phyloP scores from a whole-genome alignment of 2,113 vertebrate species.

The Pleuronectes platessa region DNA sequence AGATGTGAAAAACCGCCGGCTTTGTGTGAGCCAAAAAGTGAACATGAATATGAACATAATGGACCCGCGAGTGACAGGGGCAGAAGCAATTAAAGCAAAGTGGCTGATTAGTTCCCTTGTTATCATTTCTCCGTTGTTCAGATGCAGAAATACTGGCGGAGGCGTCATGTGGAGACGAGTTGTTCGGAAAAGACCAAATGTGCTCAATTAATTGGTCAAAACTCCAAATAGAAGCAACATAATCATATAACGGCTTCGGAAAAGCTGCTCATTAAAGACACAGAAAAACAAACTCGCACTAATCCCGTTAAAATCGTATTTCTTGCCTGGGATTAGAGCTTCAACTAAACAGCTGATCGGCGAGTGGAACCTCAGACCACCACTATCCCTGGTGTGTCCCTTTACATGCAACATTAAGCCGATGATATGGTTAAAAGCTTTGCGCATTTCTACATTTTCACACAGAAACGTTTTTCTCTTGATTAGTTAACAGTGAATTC shows the following conservation, averaged over 20 bases:
- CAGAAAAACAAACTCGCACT: neutral
- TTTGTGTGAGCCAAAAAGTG: slow-evolving; percentile 49
- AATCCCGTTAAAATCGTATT: neutral
- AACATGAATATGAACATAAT: slow-evolving; percentile 46
- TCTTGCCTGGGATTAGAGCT: neutral
- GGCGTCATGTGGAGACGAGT: neutral
- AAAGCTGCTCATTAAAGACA: neutral
- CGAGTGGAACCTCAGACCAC: too few species aligned
- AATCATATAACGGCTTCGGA: slow-evolving; percentile 1
- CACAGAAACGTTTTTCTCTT: neutral
- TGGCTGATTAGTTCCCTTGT: slow-evolving; percentile 3
- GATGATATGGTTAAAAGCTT: too few species aligned
- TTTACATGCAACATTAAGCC: neutral
- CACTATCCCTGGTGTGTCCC: neutral
- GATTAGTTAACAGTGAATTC: neutral
- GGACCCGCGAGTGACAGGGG: slow-evolving; percentile 36
- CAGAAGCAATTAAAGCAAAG: slow-evolving; percentile 28
- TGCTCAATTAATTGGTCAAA: neutral
- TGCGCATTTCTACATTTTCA: too few species aligned
- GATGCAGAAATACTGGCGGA: slow-evolving; percentile 8
- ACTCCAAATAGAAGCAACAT: slow-evolving; percentile 8
- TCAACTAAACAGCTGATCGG: neutral
- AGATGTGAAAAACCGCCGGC: slow-evolving; percentile 27
- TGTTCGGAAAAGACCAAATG: slow-evolving; percentile 8
- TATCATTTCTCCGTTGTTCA: slow-evolving; percentile 7